phyloP scores from a whole-genome alignment of 2,888 invertebrate genomes.

The Apomyelois bistriatella region DNA sequence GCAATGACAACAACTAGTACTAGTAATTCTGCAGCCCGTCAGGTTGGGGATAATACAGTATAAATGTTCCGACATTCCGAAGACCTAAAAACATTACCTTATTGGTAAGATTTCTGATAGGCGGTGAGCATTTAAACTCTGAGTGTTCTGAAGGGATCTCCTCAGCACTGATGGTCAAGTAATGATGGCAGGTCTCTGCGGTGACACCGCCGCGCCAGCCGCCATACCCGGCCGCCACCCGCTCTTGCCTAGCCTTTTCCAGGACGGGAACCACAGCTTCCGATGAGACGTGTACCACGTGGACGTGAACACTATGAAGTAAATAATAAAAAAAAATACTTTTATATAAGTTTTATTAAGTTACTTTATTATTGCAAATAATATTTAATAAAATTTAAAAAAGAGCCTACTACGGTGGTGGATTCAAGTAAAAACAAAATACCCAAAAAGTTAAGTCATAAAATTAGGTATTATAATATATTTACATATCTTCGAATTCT shows the following conservation, averaged over 20 bases:
- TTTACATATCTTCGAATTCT: too few relatives aligned
- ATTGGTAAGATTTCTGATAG: slow-evolving; percentile 79
- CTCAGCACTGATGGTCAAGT: slow-evolving; percentile 80
- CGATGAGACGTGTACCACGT: slow-evolving; percentile 82
- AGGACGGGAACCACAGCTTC: slow-evolving; percentile 76
- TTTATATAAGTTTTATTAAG: too few relatives aligned
- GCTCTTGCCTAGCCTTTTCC: slow-evolving; percentile 56
- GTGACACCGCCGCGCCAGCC: slow-evolving; percentile 75
- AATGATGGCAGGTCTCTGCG: slow-evolving; percentile 85
- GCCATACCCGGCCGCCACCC: slow-evolving; percentile 73
- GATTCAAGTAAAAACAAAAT: too few relatives aligned
- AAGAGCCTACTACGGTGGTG: too few relatives aligned
- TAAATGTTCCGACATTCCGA: not conserved
- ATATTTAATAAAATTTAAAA: too few relatives aligned
- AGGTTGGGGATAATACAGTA: too few relatives aligned
- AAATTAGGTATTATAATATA: too few relatives aligned
- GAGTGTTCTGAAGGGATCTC: slow-evolving; percentile 80
- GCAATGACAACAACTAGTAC: too few relatives aligned
- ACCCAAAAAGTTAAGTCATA: too few relatives aligned
- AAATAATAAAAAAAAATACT: not conserved
- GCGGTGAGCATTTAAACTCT: slow-evolving; percentile 84
- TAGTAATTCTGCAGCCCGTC: too few relatives aligned
- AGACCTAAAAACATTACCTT: slow-evolving; percentile 42
- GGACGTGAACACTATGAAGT: slow-evolving; percentile 75
- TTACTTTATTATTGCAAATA: too few relatives aligned